These are phyloP conservation scores for Scophthalmus maximus DNA, from an alignment of 2,113 vertebrate genomes.

Conservation along the genomic window DNA sequence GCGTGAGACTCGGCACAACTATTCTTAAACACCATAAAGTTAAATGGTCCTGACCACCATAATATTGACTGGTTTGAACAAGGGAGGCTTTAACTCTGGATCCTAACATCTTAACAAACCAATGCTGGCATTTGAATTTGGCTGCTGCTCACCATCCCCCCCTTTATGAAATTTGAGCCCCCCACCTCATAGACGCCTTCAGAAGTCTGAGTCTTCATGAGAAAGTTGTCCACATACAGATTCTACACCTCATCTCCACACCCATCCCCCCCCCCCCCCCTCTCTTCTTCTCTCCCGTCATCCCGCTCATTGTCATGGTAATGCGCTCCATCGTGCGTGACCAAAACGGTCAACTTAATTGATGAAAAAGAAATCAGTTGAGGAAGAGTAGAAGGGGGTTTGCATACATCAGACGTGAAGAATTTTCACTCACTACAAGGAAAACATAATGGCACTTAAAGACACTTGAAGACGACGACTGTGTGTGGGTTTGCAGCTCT, in stretches of 20 bases:
- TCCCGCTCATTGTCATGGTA: conserved; percentile 70
- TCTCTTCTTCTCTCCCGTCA: conserved; percentile 32
- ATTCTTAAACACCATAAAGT: neutral
- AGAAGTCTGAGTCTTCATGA: conserved; percentile 38
- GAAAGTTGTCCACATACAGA: conserved; percentile 56
- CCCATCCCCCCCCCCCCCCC: conserved; percentile 6
- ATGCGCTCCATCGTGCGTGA: conserved; percentile 61
- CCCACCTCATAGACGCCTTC: neutral
- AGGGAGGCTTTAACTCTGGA: neutral
- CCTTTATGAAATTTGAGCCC: conserved; percentile 28
- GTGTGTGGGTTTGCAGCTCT: neutral
- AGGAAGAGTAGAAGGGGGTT: conserved; percentile 29
- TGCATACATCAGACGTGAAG: conserved; percentile 57
- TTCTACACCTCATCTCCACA: conserved; percentile 18
- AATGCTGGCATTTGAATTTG: conserved; percentile 1
- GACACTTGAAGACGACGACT: no score
- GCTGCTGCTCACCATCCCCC: conserved; percentile 10
- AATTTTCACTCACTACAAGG: conserved; percentile 26
- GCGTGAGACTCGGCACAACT: neutral
- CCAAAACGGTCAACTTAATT: conserved; percentile 67
- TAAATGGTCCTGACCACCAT: neutral
- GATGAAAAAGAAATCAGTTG: conserved; percentile 66
- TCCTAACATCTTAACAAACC: no score
- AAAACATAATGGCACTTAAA: neutral
- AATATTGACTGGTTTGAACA: neutral